These are phyloP conservation scores for Philonicus albiceps DNA, from an alignment of 2,888 invertebrate genomes.

Conservation along the genomic window DNA sequence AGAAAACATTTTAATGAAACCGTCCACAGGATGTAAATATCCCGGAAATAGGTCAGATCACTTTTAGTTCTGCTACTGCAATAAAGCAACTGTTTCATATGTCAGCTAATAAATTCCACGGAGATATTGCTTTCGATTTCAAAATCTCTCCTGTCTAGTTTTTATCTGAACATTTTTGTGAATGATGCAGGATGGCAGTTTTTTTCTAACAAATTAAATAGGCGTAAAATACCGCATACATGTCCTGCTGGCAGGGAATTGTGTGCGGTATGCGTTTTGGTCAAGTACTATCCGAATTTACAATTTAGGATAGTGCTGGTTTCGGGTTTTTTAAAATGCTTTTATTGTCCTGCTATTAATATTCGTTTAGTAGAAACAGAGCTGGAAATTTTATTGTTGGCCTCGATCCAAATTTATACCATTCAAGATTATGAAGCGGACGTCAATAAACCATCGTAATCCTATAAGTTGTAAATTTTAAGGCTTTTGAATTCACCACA, in stretches of 20 bases:
- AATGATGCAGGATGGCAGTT: neutral
- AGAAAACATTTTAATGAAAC: neutral
- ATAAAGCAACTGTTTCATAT: neutral
- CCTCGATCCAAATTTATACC: neutral
- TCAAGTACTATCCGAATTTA: neutral
- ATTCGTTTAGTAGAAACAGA: neutral
- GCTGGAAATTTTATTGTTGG: neutral
- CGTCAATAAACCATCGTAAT: neutral
- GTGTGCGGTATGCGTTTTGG: neutral
- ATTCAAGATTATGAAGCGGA: neutral
- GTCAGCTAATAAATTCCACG: neutral
- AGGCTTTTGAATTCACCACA: neutral
- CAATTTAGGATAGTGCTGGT: neutral
- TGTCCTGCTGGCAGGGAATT: neutral
- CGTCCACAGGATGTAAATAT: neutral
- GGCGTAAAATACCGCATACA: neutral
- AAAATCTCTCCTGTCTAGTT: neutral
- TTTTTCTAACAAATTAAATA: neutral
- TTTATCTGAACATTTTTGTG: neutral
- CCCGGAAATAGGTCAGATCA: neutral
- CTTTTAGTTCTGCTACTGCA: neutral
- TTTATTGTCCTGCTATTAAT: neutral
- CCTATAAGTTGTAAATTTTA: neutral
- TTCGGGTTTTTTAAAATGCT: neutral
- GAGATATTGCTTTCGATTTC: neutral